phyloP scores from a whole-genome alignment of 1,140 invertebrate species.

The Eriocheir sinensis region DNA sequence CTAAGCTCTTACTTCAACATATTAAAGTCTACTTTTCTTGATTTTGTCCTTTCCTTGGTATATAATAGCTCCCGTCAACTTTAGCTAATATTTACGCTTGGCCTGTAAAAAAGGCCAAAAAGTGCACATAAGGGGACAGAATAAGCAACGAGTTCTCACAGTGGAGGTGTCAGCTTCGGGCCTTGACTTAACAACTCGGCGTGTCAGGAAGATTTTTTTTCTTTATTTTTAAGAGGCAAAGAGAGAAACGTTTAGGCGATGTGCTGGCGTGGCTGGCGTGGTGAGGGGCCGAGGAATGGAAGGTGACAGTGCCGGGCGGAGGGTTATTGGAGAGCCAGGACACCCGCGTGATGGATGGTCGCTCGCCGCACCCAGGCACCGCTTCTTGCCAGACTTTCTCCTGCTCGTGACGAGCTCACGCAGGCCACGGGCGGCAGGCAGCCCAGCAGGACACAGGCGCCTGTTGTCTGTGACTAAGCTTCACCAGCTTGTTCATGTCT shows the following conservation, averaged over 20 bases:
- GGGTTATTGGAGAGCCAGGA: conserved; percentile 43
- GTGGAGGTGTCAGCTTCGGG: not conserved
- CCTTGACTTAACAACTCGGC: not conserved
- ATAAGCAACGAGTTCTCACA: too few species aligned
- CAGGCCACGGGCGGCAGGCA: not conserved
- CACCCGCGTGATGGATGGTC: conserved; percentile 32
- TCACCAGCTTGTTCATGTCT: too few species aligned
- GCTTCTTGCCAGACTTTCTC: conserved; percentile 4
- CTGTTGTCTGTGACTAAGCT: not conserved
- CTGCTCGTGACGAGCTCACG: not conserved
- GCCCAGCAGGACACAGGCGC: not conserved
- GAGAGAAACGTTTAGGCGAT: not conserved
- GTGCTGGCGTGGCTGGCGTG: not conserved
- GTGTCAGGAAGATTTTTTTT: not conserved
- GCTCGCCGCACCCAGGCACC: conserved; percentile 19
- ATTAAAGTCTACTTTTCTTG: too few species aligned
- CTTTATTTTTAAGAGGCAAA: not conserved
- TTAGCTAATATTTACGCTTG: too few species aligned
- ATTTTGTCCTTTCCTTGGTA: too few species aligned
- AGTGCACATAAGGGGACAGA: too few species aligned
- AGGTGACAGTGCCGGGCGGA: not conserved
- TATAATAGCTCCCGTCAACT: too few species aligned
- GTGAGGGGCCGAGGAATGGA: not conserved
- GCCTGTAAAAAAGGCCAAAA: too few species aligned
- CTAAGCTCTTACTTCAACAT: too few species aligned